phyloP scores from a whole-genome alignment of 2,113 vertebrate genomes.

The Macquaria australasica region DNA sequence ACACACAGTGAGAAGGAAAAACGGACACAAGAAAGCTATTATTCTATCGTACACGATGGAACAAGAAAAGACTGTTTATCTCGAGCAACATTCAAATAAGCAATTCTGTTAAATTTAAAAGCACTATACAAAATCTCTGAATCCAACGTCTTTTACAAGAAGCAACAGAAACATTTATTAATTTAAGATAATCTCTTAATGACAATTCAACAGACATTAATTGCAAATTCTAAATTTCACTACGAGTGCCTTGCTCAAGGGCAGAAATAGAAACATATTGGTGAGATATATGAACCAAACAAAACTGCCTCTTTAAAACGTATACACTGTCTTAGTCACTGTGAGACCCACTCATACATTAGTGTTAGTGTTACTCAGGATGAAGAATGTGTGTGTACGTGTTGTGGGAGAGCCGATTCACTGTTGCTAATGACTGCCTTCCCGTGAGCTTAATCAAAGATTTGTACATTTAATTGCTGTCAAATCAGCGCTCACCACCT shows the following conservation, averaged over 20 bases:
- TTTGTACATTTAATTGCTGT: constrained; percentile 96
- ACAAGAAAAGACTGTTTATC: background rate
- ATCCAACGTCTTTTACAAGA: background rate
- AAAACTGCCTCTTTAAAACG: background rate
- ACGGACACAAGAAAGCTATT: background rate
- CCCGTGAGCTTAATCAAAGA: constrained; percentile 93
- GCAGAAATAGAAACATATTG: background rate
- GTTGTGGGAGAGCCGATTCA: constrained; percentile 84
- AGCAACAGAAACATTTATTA: background rate
- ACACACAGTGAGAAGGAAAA: background rate
- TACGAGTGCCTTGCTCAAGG: background rate
- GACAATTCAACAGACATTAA: background rate
- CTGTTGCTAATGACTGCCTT: constrained; percentile 90
- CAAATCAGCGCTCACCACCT: constrained; percentile 94
- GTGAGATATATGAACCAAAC: background rate
- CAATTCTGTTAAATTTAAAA: background rate
- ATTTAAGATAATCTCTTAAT: background rate
- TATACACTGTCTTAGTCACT: constrained; percentile 9
- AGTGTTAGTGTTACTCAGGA: constrained; percentile 14
- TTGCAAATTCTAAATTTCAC: background rate
- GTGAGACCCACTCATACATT: constrained; percentile 7
- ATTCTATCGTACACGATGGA: background rate
- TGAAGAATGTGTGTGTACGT: background rate
- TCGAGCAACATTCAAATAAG: background rate
- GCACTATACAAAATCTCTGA: background rate